phyloP scores from a whole-genome alignment of 2,888 invertebrate species.

The Sphaerophoria taeniata region DNA sequence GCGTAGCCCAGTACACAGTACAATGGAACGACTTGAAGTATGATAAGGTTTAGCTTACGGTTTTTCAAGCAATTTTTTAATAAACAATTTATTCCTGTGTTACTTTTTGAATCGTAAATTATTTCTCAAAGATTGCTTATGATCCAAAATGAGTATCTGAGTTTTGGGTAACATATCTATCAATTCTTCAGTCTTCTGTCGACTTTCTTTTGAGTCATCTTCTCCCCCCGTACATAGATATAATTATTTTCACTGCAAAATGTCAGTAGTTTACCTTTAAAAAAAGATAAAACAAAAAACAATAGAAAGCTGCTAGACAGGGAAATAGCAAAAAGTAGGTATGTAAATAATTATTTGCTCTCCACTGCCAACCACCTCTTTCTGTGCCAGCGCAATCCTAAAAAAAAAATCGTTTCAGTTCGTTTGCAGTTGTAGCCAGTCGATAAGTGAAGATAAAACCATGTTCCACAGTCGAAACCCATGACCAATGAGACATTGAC shows the following conservation, averaged over 20 bases:
- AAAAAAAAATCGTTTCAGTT: slow-evolving; percentile 6
- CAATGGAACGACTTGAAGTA: slow-evolving; percentile 47
- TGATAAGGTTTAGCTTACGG: slow-evolving; percentile 12
- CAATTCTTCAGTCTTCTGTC: background rate
- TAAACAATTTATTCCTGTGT: no score
- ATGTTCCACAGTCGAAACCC: slow-evolving; percentile 16
- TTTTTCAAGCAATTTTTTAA: background rate
- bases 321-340: slow-evolving; percentile 36
- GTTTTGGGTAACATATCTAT: slow-evolving; percentile 1
- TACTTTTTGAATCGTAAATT: no score
- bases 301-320: slow-evolving; percentile 54
- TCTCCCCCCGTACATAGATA: slow-evolving; percentile 2
- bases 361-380: background rate
- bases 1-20: slow-evolving; percentile 62
- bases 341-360: background rate
- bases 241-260: slow-evolving; percentile 17
- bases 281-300: slow-evolving; percentile 9
- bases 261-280: background rate
- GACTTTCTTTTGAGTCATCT: slow-evolving; percentile 22
- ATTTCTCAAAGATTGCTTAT: no score
- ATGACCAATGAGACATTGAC: slow-evolving; percentile 19
- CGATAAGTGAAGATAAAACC: slow-evolving; percentile 47
- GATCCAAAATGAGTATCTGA: no score
- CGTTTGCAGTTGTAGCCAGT: slow-evolving; percentile 20
- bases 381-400: no score